Base-by-base conservation (phyloP, 2,113 vertebrate species). In the Acanthisitta chloris region DNA sequence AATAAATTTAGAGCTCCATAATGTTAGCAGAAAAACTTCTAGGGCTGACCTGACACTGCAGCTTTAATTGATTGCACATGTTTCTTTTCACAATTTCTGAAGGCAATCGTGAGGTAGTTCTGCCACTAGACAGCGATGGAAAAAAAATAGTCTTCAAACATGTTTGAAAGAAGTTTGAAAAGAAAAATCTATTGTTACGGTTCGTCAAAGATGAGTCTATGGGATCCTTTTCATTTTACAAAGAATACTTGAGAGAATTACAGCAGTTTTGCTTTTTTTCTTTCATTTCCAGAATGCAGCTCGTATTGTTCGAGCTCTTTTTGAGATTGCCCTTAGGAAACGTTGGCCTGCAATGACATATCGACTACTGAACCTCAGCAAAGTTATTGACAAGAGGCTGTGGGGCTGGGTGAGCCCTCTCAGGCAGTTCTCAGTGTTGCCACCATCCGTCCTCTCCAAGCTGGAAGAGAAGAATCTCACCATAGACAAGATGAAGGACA, bases 301-400 rank as follows among this genome's bases (percentile, higher is more conserved):
- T 97, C 98, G 99, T 76, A 99, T 99, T 93, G 97, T 99, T 94
- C 98, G 99, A 96, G 99, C 99, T 48, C 98, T 99, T 96, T 99
- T 99, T 93, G 99, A 99, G 98, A 98, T 99, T 72, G 99, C 99
- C 87, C 98, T 99, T 92, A 98, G 99, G 96, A 99, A 99, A 85
- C 98, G 99, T 33, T 99, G 99, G 99, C 99, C 99, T 33, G 97
- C 99, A 90, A 99, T 99, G 99, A 99, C 99, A 25, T 99, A 99
- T 89, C 98, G 98, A n/a, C 98, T 99, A 52, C 98, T 99, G 94
- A 99, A 98, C 48, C 99, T 99, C 81, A 99, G 99, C 95, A 99
- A 99, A 98, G 98, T 99, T 93, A 99, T 99, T 5, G 99, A 99
- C 98, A 99, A 99, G 98, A 98, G 99, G 14, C 98, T 99, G 43